Evolutionary conservation across 2,113 vertebrate species (phyloP).

Genomic region (Anser brachyrhynchus): DNA sequence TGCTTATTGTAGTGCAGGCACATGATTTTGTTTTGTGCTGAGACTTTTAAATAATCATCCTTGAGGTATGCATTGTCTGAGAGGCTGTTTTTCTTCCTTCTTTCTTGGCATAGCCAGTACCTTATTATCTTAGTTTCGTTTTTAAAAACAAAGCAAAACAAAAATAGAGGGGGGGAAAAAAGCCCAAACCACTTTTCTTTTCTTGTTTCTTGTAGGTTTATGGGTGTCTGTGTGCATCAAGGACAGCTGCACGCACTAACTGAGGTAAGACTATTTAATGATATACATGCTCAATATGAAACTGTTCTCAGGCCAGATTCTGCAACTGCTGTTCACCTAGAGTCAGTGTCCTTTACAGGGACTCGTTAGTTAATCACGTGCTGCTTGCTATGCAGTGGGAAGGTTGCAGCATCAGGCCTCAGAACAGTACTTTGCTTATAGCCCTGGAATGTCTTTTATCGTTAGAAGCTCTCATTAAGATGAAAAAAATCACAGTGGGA

Average conservation of each 20-base stretch:
- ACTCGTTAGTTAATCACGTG: not conserved
- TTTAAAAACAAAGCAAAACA: not conserved
- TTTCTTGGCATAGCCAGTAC: not conserved
- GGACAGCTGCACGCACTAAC: conserved; percentile 97
- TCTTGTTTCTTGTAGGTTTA: conserved; percentile 87
- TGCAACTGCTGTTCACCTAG: not conserved
- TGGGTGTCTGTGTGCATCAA: conserved; percentile 97
- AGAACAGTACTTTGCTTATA: not conserved
- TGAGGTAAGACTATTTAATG: conserved; percentile 86
- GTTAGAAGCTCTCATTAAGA: not conserved
- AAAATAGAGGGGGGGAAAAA: not conserved
- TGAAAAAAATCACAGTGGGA: not conserved
- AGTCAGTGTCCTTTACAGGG: not conserved
- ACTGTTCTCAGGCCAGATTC: not conserved
- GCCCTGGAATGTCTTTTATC: not conserved
- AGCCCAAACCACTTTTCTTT: conserved; percentile 65
- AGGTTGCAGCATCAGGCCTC: not conserved
- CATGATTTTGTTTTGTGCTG: not conserved
- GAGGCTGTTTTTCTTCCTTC: not conserved
- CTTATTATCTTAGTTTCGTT: not conserved
- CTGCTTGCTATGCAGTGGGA: not conserved
- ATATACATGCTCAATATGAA: conserved; percentile 3
- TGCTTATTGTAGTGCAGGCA: not conserved
- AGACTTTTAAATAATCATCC: not conserved
- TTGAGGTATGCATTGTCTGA: not conserved